Evolutionary conservation across 2,888 invertebrate genomes (phyloP).

Genomic region (Spodoptera picta): DNA sequence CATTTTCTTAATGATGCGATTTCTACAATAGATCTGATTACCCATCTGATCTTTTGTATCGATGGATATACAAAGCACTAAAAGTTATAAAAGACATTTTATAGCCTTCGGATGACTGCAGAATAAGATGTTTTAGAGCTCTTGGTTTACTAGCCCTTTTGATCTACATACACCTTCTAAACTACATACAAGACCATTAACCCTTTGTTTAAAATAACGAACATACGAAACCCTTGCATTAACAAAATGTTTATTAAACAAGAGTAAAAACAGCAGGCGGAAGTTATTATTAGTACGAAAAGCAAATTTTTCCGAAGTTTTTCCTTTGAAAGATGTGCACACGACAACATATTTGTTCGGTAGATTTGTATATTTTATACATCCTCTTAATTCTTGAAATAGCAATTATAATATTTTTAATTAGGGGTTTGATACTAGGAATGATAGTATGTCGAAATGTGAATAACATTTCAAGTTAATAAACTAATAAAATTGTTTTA

Average conservation of each 20-base stretch:
- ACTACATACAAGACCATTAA: too few relatives aligned
- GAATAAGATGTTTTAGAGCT: too few relatives aligned
- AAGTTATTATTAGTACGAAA: conserved; percentile 22
- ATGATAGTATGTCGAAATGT: conserved; percentile 14
- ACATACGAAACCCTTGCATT: too few relatives aligned
- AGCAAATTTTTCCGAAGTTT: conserved; percentile 2
- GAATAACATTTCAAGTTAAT: conserved; percentile 17
- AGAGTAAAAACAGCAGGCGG: conserved; percentile 6
- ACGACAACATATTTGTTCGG: neutral
- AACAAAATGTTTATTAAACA: conserved; percentile 5
- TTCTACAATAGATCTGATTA: too few relatives aligned
- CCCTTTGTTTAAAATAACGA: too few relatives aligned
- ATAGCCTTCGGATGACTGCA: too few relatives aligned
- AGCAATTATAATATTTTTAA: conserved; percentile 29
- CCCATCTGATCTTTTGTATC: too few relatives aligned
- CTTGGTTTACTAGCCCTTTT: too few relatives aligned
- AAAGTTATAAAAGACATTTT: too few relatives aligned
- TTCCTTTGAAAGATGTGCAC: neutral
- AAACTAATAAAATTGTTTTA: conserved; percentile 11
- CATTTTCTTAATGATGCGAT: too few relatives aligned
- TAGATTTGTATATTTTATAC: conserved; percentile 24
- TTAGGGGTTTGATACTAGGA: conserved; percentile 12
- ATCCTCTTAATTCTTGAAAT: conserved; percentile 25
- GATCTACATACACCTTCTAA: too few relatives aligned
- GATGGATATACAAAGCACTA: too few relatives aligned